phyloP scores from a whole-genome alignment of 2,113 vertebrate genomes.

The Fulmarus glacialis region DNA sequence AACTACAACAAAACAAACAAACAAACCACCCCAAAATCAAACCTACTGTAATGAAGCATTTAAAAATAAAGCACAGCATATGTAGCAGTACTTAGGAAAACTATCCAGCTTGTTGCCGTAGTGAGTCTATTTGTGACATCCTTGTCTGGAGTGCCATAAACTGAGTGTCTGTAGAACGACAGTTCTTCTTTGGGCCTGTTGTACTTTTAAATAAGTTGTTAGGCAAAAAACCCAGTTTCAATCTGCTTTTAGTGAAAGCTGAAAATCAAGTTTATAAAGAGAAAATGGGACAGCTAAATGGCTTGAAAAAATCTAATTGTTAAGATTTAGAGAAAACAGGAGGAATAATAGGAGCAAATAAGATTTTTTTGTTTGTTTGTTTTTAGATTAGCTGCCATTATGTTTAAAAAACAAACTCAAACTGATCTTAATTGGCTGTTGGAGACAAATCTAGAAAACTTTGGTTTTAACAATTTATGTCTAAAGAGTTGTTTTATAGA shows the following conservation, averaged over 20 bases:
- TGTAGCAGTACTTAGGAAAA: neutral
- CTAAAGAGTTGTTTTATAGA: neutral
- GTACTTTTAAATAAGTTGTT: neutral
- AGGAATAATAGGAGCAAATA: neutral
- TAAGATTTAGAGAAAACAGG: neutral
- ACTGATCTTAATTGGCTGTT: neutral
- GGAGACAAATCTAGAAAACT: neutral
- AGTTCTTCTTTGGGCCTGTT: neutral
- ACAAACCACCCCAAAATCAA: neutral
- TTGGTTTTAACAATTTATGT: neutral
- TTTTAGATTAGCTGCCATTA: neutral
- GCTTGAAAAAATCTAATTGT: neutral
- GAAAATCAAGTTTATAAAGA: slow-evolving; percentile 4
- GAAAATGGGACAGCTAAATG: neutral
- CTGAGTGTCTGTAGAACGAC: neutral
- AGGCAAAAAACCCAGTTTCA: neutral
- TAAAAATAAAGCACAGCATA: neutral
- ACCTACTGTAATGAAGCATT: neutral
- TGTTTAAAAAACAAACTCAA: neutral
- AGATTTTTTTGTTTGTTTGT: neutral
- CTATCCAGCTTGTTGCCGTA: neutral
- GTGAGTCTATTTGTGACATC: neutral
- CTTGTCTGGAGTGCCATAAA: neutral
- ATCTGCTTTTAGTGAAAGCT: neutral
- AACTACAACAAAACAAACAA: neutral